A percentile compares a stretch with the other conserved stretches of the same genome.
Evolutionary conservation across 2,797 vertebrate genomes (phyloP).

Genomic region (Aeoliscus strigatus): DNA sequence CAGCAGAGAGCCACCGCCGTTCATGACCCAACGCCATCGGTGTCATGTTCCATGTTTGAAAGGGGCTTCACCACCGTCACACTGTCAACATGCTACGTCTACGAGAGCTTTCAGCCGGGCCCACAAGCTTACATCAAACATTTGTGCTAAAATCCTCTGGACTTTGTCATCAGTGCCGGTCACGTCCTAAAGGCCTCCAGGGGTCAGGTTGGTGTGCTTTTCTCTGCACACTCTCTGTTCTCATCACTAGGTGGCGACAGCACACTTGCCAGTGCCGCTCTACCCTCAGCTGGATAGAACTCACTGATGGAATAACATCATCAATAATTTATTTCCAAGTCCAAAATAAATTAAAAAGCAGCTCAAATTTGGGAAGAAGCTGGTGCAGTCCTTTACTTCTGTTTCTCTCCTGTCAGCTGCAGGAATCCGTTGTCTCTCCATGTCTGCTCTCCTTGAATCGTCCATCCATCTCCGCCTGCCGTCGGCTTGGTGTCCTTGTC

Average conservation of each 20-base stretch:
- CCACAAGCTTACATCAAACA: constrained; percentile 17
- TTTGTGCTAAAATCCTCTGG: constrained; percentile 41
- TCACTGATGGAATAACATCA: constrained; percentile 46
- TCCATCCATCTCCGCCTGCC: constrained; percentile 10
- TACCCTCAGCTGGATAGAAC: constrained; percentile 22
- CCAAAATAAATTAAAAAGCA: constrained; percentile 47
- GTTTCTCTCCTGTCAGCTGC: constrained; percentile 17
- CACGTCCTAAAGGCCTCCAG: constrained; percentile 61
- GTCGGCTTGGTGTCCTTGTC: constrained; percentile 22
- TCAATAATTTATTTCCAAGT: constrained; percentile 70
- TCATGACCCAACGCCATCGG: too few species aligned
- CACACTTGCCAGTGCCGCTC: constrained; percentile 7
- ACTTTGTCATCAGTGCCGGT: constrained; percentile 26
- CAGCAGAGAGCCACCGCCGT: too few species aligned
- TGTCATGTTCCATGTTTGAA: constrained; percentile 25
- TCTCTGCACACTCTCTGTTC: constrained; percentile 37
- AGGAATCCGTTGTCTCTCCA: not conserved
- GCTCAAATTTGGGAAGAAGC: constrained; percentile 44
- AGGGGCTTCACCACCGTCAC: constrained; percentile 27
- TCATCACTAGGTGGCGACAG: constrained; percentile 56
- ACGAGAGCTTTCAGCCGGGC: constrained; percentile 26
- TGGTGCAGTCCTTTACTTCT: constrained; percentile 28
- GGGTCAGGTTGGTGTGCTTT: constrained; percentile 57
- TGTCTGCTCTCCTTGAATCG: constrained; percentile 3
- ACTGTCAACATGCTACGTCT: constrained; percentile 8